Evolutionary conservation across 2,797 vertebrate species (phyloP).

Genomic region (Acomys russatus): DNA sequence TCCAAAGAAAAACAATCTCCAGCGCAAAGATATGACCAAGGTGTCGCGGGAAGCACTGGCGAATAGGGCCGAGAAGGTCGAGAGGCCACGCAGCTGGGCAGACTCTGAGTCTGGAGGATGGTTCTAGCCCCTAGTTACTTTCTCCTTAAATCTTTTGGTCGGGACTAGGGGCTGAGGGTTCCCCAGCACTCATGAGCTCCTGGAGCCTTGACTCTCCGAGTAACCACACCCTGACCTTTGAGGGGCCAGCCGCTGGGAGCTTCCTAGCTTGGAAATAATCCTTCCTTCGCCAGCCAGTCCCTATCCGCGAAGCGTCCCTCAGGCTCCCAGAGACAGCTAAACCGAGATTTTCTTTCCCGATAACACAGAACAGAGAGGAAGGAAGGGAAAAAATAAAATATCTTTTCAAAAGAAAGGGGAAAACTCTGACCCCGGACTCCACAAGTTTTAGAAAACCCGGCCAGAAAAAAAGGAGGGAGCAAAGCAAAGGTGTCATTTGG

Average conservation of each 20-base stretch:
- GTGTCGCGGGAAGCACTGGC: slow-evolving; percentile 41
- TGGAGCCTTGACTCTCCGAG: neutral
- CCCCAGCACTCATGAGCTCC: neutral
- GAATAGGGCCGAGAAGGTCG: slow-evolving; percentile 61
- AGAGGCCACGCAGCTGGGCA: slow-evolving; percentile 56
- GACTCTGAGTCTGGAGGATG: neutral
- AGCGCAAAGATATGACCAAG: slow-evolving; percentile 48
- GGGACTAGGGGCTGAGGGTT: neutral
- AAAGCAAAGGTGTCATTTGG: slow-evolving; percentile 81
- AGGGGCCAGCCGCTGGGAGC: slow-evolving; percentile 41
- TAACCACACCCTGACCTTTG: slow-evolving; percentile 75
- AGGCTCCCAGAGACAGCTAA: slow-evolving; percentile 58
- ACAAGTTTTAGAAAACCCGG: slow-evolving; percentile 81
- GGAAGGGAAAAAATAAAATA: slow-evolving; percentile 24
- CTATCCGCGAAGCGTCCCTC: slow-evolving; percentile 45
- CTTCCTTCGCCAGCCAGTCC: slow-evolving; percentile 66
- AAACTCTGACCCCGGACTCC: slow-evolving; percentile 63
- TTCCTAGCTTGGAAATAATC: slow-evolving; percentile 65
- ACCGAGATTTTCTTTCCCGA: slow-evolving; percentile 56
- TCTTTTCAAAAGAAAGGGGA: slow-evolving; percentile 51
- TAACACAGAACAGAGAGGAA: slow-evolving; percentile 53
- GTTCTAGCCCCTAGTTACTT: neutral
- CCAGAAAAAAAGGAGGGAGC: slow-evolving; percentile 40
- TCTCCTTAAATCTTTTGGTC: neutral
- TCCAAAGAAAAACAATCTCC: neutral